Base-by-base conservation (phyloP, 2,888 invertebrate species). In the Cremastinae sp. region DNA sequence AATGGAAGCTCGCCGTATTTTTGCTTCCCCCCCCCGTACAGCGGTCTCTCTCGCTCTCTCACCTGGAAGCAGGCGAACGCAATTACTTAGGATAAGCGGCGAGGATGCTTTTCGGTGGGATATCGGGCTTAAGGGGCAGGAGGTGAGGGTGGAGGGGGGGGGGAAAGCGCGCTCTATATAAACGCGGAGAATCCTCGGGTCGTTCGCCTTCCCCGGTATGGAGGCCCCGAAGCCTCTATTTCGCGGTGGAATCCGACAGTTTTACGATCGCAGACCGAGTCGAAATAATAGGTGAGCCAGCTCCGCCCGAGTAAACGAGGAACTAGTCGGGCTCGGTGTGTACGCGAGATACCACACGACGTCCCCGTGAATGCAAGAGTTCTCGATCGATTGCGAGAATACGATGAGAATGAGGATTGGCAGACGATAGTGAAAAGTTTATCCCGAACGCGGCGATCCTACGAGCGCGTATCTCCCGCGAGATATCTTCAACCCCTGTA, bases 51-150 rank as follows among this genome's bases (percentile, higher is more conserved):
- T 45, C 14, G 14, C 47, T 38, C 47, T 10, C 53, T 53, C 20
- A 18, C 69, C 47, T 47, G 47, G 43, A 18, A 20, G n/a, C n/a
- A n/a, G 54, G 14, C 38, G 64, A 53, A 64, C 28, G 74, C 70
- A 75, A 75, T 75, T 75, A 75, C 70, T 75, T 70, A 70, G 70
- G 69, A 75, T 71, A 75, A 75, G 51, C 75, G 71, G 34, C 43
- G 12, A 66, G 61, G 54, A 66, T 70, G 61, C 64, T 74, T 74
- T 64, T 59, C 45, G 45, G 69, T 47, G 22, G 1, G 64, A 34
- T 51, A 58, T 59, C 47, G 59, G 12, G 12, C 54, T 49, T 20
- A 49, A 49, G 49, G 34, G 38, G 20, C n/a, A n/a, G n/a, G n/a
- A n/a, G n/a, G n/a, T n/a, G n/a, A n/a, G n/a, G n/a, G n/a, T n/a